A percentile compares a stretch with the other conserved stretches of the same genome.
phyloP scores from a whole-genome alignment of 2,113 vertebrate genomes.

The Antechinus stuartii region DNA sequence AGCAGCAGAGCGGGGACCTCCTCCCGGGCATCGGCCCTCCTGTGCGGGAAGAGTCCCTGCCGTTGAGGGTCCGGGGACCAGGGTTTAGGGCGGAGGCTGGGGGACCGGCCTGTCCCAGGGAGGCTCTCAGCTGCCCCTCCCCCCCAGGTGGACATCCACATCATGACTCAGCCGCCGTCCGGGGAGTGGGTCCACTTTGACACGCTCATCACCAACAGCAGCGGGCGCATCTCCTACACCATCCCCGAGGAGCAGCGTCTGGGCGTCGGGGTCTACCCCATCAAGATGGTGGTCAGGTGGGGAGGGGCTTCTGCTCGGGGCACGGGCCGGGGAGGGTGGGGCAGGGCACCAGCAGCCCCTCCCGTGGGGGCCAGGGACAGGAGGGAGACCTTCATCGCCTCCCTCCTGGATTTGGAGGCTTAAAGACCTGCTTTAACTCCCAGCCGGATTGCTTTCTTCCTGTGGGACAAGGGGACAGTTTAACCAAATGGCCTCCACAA shows the following conservation, averaged over 20 bases:
- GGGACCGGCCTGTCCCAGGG: neutral
- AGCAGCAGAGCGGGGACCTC: neutral
- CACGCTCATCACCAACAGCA: conserved; percentile 96
- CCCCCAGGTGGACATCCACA: conserved; percentile 95
- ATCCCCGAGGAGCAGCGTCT: conserved; percentile 91
- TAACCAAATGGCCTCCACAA: too few relatives aligned
- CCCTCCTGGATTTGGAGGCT: neutral
- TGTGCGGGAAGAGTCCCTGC: too few relatives aligned
- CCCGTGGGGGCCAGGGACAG: too few relatives aligned
- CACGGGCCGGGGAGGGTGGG: neutral
- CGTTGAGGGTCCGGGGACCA: too few relatives aligned
- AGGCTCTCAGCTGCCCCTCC: conserved; percentile 9
- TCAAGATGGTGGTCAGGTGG: conserved; percentile 99
- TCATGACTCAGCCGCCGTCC: conserved; percentile 96
- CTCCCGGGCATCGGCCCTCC: too few relatives aligned
- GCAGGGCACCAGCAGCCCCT: too few relatives aligned
- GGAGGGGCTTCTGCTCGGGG: neutral
- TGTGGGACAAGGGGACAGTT: neutral
- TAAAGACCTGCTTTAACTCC: too few relatives aligned
- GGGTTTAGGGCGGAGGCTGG: neutral
- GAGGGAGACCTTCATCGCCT: neutral
- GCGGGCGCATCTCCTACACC: conserved; percentile 92
- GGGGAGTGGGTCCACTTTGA: conserved; percentile 97
- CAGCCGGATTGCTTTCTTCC: neutral
- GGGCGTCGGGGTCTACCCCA: conserved; percentile 94